Evolutionary conservation across 2,888 invertebrate species (phyloP).

Genomic region (Andricus quercusramuli): DNA sequence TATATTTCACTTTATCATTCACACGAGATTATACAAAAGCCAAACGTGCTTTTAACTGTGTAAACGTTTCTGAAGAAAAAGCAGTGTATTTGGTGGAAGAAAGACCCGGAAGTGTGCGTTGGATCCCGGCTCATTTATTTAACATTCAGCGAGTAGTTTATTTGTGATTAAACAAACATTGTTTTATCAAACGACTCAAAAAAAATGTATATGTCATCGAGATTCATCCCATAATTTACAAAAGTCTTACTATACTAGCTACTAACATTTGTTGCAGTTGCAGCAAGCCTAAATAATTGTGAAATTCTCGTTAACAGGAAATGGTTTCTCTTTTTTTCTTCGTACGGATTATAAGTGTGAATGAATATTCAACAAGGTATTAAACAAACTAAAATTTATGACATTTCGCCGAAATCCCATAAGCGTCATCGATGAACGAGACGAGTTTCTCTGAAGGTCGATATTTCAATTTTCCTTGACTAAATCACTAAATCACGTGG

Average conservation of each 20-base stretch:
- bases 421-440: conserved; percentile 3
- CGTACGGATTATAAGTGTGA: neutral
- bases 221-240: neutral
- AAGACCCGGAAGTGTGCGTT: conserved; percentile 8
- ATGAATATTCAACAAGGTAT: neutral
- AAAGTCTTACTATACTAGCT: neutral
- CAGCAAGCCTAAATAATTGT: neutral
- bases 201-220: neutral
- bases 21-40: neutral
- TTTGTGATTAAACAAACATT: conserved; percentile 5
- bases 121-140: neutral
- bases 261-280: neutral
- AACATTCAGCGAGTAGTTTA: conserved; percentile 5
- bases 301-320: neutral
- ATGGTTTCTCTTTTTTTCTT: neutral
- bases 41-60: neutral
- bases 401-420: conserved; percentile 15
- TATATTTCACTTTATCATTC: neutral
- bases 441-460: conserved; percentile 15
- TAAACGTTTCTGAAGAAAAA: conserved; percentile 3
- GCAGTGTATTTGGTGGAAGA: neutral
- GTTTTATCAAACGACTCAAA: neutral
- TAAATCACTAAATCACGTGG: conserved; percentile 7
- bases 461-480: neutral
- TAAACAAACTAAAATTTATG: conserved; percentile 27